These are phyloP conservation scores for Cephus sareptanus DNA, from an alignment of 2,888 invertebrate genomes.

Conservation along the genomic window DNA sequence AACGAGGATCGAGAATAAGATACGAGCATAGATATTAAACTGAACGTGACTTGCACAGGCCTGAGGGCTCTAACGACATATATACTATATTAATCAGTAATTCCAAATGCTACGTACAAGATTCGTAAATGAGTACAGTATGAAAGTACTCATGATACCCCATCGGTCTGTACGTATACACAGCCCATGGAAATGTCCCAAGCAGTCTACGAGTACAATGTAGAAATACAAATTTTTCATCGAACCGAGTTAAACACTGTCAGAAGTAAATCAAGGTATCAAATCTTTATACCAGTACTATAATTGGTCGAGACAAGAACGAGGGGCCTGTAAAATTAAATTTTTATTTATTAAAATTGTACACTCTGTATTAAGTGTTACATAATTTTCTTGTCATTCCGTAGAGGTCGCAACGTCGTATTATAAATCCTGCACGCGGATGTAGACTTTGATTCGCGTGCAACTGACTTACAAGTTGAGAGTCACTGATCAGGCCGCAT, in stretches of 20 bases:
- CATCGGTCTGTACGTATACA: too few relatives aligned
- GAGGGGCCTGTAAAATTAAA: too few relatives aligned
- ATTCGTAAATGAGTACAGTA: not conserved
- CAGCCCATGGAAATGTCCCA: too few relatives aligned
- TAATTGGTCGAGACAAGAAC: too few relatives aligned
- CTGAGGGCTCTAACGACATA: not conserved
- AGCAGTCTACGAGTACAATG: not conserved
- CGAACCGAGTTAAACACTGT: not conserved
- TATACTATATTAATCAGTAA: not conserved
- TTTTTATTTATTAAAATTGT: not conserved
- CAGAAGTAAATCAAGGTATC: not conserved
- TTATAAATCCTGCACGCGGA: slow-evolving; percentile 25
- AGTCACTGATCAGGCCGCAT: slow-evolving; percentile 47
- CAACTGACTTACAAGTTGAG: slow-evolving; percentile 32
- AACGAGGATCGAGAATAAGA: slow-evolving; percentile 27
- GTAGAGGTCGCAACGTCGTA: not conserved
- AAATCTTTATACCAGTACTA: not conserved
- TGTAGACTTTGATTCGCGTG: slow-evolving; percentile 16
- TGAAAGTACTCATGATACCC: not conserved
- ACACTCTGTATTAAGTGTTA: not conserved
- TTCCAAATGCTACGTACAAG: not conserved
- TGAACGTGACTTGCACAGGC: slow-evolving; percentile 21
- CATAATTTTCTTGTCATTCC: not conserved
- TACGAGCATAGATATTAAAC: slow-evolving; percentile 24
- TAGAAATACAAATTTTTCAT: not conserved